Evolutionary conservation across 2,888 invertebrate genomes (phyloP).

Genomic region (Pollenia labialis): DNA sequence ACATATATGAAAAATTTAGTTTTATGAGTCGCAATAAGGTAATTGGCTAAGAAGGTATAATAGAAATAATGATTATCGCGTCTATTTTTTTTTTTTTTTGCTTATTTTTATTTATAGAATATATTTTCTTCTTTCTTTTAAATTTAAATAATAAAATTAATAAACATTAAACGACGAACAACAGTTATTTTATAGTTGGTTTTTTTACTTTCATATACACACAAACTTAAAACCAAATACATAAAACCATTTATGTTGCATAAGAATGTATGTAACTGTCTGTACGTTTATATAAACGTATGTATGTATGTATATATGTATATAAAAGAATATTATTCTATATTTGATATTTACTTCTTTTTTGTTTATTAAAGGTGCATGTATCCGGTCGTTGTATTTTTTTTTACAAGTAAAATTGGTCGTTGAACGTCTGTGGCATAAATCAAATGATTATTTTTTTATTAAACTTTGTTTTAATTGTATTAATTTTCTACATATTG

Average conservation of each 20-base stretch:
- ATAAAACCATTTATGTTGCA: constrained; percentile 11
- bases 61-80: constrained; percentile 36
- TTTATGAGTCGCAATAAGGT: constrained; percentile 12
- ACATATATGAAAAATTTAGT: not conserved
- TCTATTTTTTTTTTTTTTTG: not conserved
- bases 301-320: constrained; percentile 8
- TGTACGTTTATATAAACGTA: not conserved
- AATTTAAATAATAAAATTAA: constrained; percentile 6
- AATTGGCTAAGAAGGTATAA: not conserved
- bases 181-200: constrained; percentile 40
- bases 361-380: constrained; percentile 58
- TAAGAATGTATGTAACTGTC: not conserved
- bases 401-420: constrained; percentile 26
- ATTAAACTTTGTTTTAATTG: not conserved
- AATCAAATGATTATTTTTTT: constrained; percentile 24
- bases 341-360: constrained; percentile 47
- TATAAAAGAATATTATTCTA: constrained; percentile 44
- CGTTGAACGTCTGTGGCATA: constrained; percentile 60
- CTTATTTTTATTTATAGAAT: constrained; percentile 14
- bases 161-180: constrained; percentile 17
- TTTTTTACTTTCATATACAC: not conserved
- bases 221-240: constrained; percentile 1
- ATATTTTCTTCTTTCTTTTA: constrained; percentile 12
- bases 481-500: constrained; percentile 25
- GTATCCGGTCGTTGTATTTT: constrained; percentile 61